Conservation (phyloP, 1,140 invertebrate genomes). For the Phthorimaea operculella region DNA sequence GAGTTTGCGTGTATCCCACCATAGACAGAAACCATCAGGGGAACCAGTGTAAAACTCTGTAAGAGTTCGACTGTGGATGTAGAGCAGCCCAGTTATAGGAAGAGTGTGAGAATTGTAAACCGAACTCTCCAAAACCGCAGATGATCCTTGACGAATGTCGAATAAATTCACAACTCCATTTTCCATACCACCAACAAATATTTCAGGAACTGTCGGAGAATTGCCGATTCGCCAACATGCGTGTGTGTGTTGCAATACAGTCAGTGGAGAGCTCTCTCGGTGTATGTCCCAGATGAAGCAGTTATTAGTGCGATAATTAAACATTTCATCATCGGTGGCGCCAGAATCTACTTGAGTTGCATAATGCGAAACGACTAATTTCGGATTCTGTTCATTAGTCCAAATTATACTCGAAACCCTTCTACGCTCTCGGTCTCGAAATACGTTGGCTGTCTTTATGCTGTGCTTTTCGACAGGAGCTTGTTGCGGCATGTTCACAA, state of each 20-base stretch:
- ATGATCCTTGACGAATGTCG: conserved; percentile 74
- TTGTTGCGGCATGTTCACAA: conserved; percentile 69
- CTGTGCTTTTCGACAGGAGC: conserved; percentile 71
- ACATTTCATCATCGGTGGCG: not conserved
- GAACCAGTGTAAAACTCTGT: conserved; percentile 88
- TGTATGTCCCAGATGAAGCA: conserved; percentile 83
- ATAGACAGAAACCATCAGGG: conserved; percentile 83
- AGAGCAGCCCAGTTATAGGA: conserved; percentile 75
- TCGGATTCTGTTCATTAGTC: conserved; percentile 82
- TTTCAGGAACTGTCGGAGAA: conserved; percentile 84
- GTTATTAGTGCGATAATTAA: conserved; percentile 59
- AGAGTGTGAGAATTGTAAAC: conserved; percentile 79
- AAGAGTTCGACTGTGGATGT: conserved; percentile 82
- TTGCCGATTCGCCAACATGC: conserved; percentile 83
- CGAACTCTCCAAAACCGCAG: conserved; percentile 66
- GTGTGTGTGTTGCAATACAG: conserved; percentile 73
- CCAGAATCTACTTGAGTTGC: conserved; percentile 42
- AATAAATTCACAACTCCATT: conserved; percentile 85
- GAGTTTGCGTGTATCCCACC: conserved; percentile 87
- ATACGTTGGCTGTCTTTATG: conserved; percentile 77
- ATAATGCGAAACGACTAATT: conserved; percentile 77
- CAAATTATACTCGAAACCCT: conserved; percentile 81
- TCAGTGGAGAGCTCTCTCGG: conserved; percentile 83
- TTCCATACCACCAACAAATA: conserved; percentile 81
- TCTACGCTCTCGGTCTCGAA: conserved; percentile 70